A percentile compares a stretch with the other conserved stretches of the same genome.
These are phyloP conservation scores for Forbesichthys papilliferus DNA, from an alignment of 2,113 vertebrate species.

Conservation along the genomic window DNA sequence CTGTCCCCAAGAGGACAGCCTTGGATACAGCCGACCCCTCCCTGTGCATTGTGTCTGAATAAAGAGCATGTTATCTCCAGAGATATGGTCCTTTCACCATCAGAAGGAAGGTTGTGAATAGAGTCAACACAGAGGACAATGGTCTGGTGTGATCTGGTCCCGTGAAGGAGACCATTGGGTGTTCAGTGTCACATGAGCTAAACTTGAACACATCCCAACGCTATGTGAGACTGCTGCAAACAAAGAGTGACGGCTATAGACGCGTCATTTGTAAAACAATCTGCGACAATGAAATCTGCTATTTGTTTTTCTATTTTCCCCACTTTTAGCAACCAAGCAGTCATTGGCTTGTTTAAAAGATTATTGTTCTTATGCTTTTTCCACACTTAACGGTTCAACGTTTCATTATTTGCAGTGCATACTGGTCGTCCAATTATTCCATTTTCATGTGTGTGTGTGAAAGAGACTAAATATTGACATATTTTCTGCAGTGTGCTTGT, in stretches of 20 bases:
- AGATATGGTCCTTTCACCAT: conserved; percentile 2
- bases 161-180: no score
- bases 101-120: conserved; percentile 3
- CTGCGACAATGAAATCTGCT: not conserved
- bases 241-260: not conserved
- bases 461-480: not conserved
- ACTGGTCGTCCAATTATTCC: no score
- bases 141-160: not conserved
- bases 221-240: no score
- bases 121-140: conserved; percentile 21
- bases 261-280: no score
- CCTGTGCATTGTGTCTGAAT: conserved; percentile 20
- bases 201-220: no score
- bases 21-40: not conserved
- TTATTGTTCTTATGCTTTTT: no score
- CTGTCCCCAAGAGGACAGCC: not conserved
- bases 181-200: no score
- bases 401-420: no score
- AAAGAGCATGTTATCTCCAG: conserved; percentile 13
- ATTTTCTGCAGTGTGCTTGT: not conserved
- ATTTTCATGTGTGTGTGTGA: not conserved
- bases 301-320: not conserved
- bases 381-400: no score
- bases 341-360: no score
- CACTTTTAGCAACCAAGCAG: no score